phyloP scores from a whole-genome alignment of 2,113 vertebrate genomes.

The Loxodonta africana region DNA sequence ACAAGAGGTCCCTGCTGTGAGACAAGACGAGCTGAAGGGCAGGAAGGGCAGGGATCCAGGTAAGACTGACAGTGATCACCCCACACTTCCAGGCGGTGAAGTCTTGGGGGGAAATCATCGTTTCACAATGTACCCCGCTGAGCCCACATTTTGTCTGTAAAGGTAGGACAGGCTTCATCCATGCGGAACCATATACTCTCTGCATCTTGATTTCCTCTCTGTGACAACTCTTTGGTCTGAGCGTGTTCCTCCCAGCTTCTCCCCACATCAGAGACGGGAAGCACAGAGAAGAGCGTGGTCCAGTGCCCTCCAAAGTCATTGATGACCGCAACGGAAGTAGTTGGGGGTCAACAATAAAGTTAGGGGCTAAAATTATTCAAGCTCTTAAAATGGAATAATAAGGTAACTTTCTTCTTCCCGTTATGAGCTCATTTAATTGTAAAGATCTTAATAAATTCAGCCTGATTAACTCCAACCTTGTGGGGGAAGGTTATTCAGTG shows the following conservation, averaged over 20 bases:
- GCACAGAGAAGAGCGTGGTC: conserved; percentile 68
- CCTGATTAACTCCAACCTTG: conserved; percentile 83
- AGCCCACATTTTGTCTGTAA: neutral
- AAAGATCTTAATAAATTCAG: conserved; percentile 83
- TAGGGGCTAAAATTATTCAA: conserved; percentile 81
- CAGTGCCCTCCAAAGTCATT: conserved; percentile 83
- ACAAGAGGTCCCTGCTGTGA: neutral
- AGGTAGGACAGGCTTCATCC: neutral
- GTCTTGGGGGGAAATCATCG: neutral
- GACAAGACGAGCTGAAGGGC: neutral
- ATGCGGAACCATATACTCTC: neutral
- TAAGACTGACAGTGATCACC: neutral
- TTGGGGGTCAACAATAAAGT: conserved; percentile 79
- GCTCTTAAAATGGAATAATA: conserved; percentile 84
- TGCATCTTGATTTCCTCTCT: neutral
- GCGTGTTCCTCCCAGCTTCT: conserved; percentile 70
- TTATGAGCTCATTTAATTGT: conserved; percentile 85
- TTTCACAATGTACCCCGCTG: neutral
- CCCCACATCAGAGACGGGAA: conserved; percentile 80
- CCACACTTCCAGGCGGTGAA: neutral
- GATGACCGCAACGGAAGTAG: conserved; percentile 75
- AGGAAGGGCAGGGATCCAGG: neutral
- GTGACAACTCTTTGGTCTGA: conserved; percentile 79
- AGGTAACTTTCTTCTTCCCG: conserved; percentile 80
- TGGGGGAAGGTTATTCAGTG: conserved; percentile 78